phyloP scores from a whole-genome alignment of 53 echinoderm and acorn worm species.

The Henricia sp. region DNA sequence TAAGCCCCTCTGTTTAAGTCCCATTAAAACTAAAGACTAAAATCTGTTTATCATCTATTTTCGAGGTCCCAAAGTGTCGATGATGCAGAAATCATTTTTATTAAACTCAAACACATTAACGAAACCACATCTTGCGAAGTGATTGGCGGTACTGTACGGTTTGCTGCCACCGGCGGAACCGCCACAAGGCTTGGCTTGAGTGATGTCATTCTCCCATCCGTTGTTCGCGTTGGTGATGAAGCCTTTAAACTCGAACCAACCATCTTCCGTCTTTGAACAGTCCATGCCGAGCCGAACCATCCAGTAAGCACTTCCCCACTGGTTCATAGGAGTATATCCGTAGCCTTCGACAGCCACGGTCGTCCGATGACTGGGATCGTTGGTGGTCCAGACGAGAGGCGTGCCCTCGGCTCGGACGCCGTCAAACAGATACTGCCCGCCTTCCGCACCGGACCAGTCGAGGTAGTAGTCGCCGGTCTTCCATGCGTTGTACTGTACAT shows the following conservation, averaged over 20 bases:
- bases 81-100: constrained; percentile 49
- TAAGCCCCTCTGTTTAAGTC: too few species aligned
- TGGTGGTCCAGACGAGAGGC: constrained; percentile 80
- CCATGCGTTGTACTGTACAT: constrained; percentile 69
- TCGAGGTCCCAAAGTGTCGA: constrained; percentile 46
- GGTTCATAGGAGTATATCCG: constrained; percentile 75
- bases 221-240: constrained; percentile 63
- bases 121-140: constrained; percentile 64
- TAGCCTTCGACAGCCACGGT: constrained; percentile 68
- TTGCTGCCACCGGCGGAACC: constrained; percentile 66
- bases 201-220: constrained; percentile 80
- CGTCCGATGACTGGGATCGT: constrained; percentile 48
- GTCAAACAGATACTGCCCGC: constrained; percentile 43
- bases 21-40: too few species aligned
- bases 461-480: constrained; percentile 58
- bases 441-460: constrained; percentile 82
- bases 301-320: constrained; percentile 88
- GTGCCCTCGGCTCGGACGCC: constrained; percentile 62
- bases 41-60: too few species aligned
- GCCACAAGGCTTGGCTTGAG: constrained; percentile 43
- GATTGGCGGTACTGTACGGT: constrained; percentile 58
- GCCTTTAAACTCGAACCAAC: constrained; percentile 87
- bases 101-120: constrained; percentile 66
- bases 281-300: constrained; percentile 83
- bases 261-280: constrained; percentile 74